Evolutionary conservation across 2,888 invertebrate species (phyloP).

Genomic region (Polymixis lichenea): DNA sequence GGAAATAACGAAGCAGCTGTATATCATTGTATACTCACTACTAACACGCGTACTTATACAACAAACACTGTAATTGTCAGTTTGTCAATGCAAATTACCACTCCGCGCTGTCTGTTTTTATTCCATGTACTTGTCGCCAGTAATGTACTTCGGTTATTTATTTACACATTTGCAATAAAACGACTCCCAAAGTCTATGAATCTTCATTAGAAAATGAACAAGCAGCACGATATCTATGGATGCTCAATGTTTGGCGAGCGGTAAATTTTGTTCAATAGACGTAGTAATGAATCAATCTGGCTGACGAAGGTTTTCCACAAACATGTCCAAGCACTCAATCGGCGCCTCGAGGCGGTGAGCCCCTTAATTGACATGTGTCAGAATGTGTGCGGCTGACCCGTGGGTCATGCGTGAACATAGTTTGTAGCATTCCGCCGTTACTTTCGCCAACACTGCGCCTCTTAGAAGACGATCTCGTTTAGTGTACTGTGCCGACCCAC

Average conservation of each 20-base stretch:
- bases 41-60: slow-evolving; percentile 72
- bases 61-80: slow-evolving; percentile 82
- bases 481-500: slow-evolving; percentile 73
- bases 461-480: slow-evolving; percentile 78
- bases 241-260: slow-evolving; percentile 70
- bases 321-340: slow-evolving; percentile 89
- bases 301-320: slow-evolving; percentile 86
- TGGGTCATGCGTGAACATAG: slow-evolving; percentile 87
- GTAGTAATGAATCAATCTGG: slow-evolving; percentile 88
- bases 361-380: slow-evolving; percentile 90
- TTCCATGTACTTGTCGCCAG: slow-evolving; percentile 50
- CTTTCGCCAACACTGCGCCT: slow-evolving; percentile 82
- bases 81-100: slow-evolving; percentile 76
- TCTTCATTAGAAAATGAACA: slow-evolving; percentile 76
- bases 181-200: slow-evolving; percentile 66
- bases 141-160: slow-evolving; percentile 56
- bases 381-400: slow-evolving; percentile 87
- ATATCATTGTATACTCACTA: slow-evolving; percentile 75
- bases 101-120: slow-evolving; percentile 58
- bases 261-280: slow-evolving; percentile 79
- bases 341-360: slow-evolving; percentile 83
- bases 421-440: slow-evolving; percentile 84
- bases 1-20: slow-evolving; percentile 84
- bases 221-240: slow-evolving; percentile 69
- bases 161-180: slow-evolving; percentile 52